A percentile compares a stretch with the other conserved stretches of the same genome.
Conservation (phyloP, 2,888 invertebrate genomes). For the Euplexia lucipara region DNA sequence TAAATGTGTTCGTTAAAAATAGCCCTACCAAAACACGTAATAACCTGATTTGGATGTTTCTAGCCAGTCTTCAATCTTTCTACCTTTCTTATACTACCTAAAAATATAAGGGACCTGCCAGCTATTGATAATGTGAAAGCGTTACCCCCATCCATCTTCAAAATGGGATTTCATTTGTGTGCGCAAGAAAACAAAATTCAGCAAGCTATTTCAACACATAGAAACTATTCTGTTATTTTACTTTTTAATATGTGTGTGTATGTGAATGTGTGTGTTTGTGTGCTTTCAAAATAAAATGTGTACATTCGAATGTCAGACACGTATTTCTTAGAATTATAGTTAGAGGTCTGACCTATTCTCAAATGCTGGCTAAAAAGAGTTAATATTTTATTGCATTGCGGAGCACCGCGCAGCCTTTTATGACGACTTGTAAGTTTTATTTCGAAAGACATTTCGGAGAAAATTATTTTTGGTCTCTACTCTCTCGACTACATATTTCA, state of each 20-base stretch:
- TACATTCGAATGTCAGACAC: conserved; percentile 15
- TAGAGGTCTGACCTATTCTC: conserved; percentile 31
- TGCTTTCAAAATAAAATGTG: conserved; percentile 3
- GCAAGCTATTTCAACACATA: conserved; percentile 13
- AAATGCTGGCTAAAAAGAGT: conserved; percentile 15
- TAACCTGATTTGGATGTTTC: conserved; percentile 29
- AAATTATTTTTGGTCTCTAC: conserved; percentile 25
- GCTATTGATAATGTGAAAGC: conserved; percentile 45
- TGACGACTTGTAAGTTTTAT: conserved; percentile 22
- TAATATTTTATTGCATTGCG: conserved; percentile 26
- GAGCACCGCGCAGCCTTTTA: conserved; percentile 25
- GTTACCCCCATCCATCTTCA: conserved; percentile 44
- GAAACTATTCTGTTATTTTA: conserved; percentile 15
- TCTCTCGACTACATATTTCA: conserved; percentile 12
- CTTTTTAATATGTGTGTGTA: conserved; percentile 8
- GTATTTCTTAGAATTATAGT: conserved; percentile 18
- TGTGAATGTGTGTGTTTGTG: background rate
- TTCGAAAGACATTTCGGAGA: conserved; percentile 10
- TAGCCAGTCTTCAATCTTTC: conserved; percentile 40
- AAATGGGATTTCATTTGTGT: conserved; percentile 47
- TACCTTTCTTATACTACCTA: conserved; percentile 3
- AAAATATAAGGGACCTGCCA: conserved; percentile 40
- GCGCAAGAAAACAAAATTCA: conserved; percentile 37
- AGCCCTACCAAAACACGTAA: conserved; percentile 4
- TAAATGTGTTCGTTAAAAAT: too few relatives aligned